Conservation (phyloP, 2,113 vertebrate genomes). For the pig (Sus scrofa) region T2T-Sscrofa CM000824.6:58058001-58058500, state of each 20-base stretch:
- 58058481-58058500: not conserved
- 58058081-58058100: not conserved
- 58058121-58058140: not conserved
- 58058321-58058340: not conserved
- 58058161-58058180: not conserved
- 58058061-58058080: not conserved
- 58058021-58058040: not conserved
- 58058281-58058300: not conserved
- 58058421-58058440: slow-evolving; percentile 36
- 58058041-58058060: not conserved
- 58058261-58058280: not conserved
- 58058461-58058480: not conserved
- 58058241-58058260: not conserved
- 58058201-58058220: not conserved
- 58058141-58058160: not conserved
- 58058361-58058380: not conserved
- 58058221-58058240: not conserved
- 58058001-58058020: not conserved
- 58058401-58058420: slow-evolving; percentile 8
- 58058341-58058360: not conserved
- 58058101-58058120: not conserved
- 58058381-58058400: slow-evolving; percentile 35
- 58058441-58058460: not conserved
- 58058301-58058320: not conserved
- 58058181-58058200: not conserved